These are phyloP conservation scores for Episyrphus balteatus DNA, from an alignment of 1,140 invertebrate genomes.

Conservation along the genomic window DNA sequence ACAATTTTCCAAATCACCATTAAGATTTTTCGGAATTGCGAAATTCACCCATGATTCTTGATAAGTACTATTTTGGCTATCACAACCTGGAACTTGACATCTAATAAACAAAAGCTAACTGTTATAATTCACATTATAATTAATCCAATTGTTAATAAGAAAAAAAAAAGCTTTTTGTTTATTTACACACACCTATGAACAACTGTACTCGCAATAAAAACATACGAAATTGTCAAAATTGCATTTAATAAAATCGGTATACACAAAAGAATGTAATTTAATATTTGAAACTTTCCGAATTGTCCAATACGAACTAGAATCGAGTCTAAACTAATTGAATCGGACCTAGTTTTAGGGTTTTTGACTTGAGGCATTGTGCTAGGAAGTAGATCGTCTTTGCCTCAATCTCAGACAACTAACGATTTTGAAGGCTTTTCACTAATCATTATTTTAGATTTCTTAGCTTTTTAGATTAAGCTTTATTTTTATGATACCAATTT, in stretches of 20 bases:
- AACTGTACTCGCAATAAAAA: constrained; percentile 47
- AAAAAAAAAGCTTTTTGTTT: constrained; percentile 20
- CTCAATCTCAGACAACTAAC: too few species aligned
- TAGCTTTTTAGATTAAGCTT: too few species aligned
- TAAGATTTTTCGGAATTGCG: constrained; percentile 37
- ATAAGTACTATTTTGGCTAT: constrained; percentile 31
- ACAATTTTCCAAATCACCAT: constrained; percentile 40
- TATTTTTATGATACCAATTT: too few species aligned
- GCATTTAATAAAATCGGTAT: constrained; percentile 43
- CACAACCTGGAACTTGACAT: constrained; percentile 54
- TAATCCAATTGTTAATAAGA: neutral
- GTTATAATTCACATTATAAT: too few species aligned
- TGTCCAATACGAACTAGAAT: constrained; percentile 30
- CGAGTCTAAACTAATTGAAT: constrained; percentile 12
- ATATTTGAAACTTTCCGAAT: constrained; percentile 47
- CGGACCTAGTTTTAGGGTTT: too few species aligned
- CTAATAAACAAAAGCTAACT: constrained; percentile 38
- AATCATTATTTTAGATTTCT: too few species aligned
- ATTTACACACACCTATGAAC: constrained; percentile 41
- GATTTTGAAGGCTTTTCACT: too few species aligned
- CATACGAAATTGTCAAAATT: constrained; percentile 42
- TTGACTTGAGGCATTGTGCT: too few species aligned
- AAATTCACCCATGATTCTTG: constrained; percentile 42
- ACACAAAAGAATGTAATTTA: constrained; percentile 40
- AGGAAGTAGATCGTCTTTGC: too few species aligned